Evolutionary conservation across 2,888 invertebrate genomes (phyloP), one percentile per base, ranked within the genome.

Genomic region (Penaeus monodon): DNA sequence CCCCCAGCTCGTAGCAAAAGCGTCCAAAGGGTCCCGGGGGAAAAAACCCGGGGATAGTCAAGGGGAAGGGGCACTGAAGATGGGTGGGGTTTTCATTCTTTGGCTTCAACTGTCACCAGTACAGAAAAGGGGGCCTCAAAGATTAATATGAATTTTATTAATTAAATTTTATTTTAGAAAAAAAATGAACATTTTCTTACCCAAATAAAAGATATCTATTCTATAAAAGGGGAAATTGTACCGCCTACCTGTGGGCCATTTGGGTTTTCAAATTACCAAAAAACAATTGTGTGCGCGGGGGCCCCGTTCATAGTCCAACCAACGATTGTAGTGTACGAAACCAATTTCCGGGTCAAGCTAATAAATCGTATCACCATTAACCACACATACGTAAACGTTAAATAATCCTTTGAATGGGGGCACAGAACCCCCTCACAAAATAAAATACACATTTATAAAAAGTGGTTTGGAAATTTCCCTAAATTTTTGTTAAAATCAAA

Each of bases 51-150:
- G 96, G 96, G 22, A 97, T 93, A 0, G 96, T 96, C 2, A 97
- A 97, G 96, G 82, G 96, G 95, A 0, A 96, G 96, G 95, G 0
- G 96, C 95, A 0, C 96, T 96, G 92, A 97, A 97, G 81, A 97
- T 95, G 12, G 97, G 97, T 0, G 97, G 97, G 95, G 91, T 97
- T 96, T 92, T 98, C 97, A 92, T 97, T 97, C 90, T 96, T 96
- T 95, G 92, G 97, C 97, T 94, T 96, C 85, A 10, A 90, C 88
- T 64, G 81, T 79, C 24, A 90, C 83, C 33, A 84, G 57, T 20
- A 90, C 90, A 0, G 78, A 79, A 49, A 85, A 86, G 33, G 86
- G 85, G n/a, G 88, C 85, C 89, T 89, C 14, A 49, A 44, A 33
- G 63, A 33, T 33, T 57, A 20, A 17, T 17, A 20, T 0, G 1